Base-by-base conservation (phyloP, 2,113 vertebrate genomes). In the Burhinus bistriatus region DNA sequence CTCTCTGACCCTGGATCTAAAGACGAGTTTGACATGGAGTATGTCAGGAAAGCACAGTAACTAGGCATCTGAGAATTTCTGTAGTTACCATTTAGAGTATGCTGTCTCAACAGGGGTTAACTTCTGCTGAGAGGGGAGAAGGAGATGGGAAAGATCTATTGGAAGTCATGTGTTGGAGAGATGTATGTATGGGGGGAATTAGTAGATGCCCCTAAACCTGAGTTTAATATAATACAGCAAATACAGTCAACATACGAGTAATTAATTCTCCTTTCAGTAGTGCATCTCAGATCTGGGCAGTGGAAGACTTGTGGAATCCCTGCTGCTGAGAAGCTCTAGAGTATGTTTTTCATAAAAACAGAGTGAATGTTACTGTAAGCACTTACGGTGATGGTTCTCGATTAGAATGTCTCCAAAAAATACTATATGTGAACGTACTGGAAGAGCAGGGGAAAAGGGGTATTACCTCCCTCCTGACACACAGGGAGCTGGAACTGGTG, bases 21-120 rank as follows among this genome's bases (percentile, higher is more conserved):
- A 23, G 62, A 19, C 0, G 4, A 58, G 26, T 49, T 77, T 51
- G 21, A 30, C 15, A 13, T 1, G 1, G 20, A 30, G n/a, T 19
- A 3, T n/a, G n/a, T 38, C 51, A 40, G 42, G n/a, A 32, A 36
- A 26, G 69, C 45, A 42, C 36, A 23, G 36, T 16, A 32, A 45
- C 20, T 1, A 51, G 36, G 36, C 55, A 7, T 14, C 14, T 13
- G 49, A n/a, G 57, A 55, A 26, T 13, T 55, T 44, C 68, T 26
- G 26, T 44, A 19, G 21, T 14, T 61, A 10, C 55, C 5, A 4
- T 51, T 73, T 20, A 45, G 26, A 54, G 26, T 30, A 18, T 7
- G 32, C 9, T 20, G 15, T 52, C 30, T 42, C 38, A 44, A 2
- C 36, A 9, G 25, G 9, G 36, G 30, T 23, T 62, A 12, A 52